Conservation (phyloP, 2,797 vertebrate genomes). For the Phoxinus dragarum region DNA sequence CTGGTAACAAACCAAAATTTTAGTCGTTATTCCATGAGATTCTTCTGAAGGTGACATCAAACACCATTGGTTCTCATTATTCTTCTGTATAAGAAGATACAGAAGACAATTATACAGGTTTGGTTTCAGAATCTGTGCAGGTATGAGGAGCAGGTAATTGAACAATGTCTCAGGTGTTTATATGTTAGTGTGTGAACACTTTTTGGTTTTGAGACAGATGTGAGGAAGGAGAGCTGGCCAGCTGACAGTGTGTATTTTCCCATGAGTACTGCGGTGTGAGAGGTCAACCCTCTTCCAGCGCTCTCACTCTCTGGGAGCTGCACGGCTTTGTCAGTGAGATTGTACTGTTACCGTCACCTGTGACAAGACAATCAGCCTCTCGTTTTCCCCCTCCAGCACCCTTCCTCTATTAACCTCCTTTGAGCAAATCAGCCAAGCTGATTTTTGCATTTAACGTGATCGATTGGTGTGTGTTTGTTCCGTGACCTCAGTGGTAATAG, state of each 20-base stretch:
- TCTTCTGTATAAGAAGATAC: too few species aligned
- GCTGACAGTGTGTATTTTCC: constrained; percentile 53
- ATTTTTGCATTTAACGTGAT: constrained; percentile 20
- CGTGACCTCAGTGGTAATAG: neutral
- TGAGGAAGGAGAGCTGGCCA: constrained; percentile 27
- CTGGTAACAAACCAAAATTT: too few species aligned
- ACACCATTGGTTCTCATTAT: too few species aligned
- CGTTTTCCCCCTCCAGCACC: neutral
- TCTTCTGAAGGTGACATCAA: too few species aligned
- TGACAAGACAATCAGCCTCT: constrained; percentile 43
- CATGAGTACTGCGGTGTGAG: constrained; percentile 20
- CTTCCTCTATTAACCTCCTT: constrained; percentile 15
- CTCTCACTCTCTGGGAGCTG: constrained; percentile 23
- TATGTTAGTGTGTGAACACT: constrained; percentile 36
- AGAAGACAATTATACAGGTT: neutral
- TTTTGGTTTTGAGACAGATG: constrained; percentile 6
- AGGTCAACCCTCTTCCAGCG: neutral
- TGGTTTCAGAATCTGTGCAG: constrained; percentile 1
- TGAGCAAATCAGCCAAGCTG: constrained; percentile 18
- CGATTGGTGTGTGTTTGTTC: constrained; percentile 22
- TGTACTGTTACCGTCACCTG: constrained; percentile 14
- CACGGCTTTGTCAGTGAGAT: constrained; percentile 50
- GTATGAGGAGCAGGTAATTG: constrained; percentile 41
- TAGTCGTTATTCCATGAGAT: too few species aligned
- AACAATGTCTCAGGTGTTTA: constrained; percentile 16